phyloP scores from a whole-genome alignment of 1,140 invertebrate genomes.

The Eufriesea mexicana region DNA sequence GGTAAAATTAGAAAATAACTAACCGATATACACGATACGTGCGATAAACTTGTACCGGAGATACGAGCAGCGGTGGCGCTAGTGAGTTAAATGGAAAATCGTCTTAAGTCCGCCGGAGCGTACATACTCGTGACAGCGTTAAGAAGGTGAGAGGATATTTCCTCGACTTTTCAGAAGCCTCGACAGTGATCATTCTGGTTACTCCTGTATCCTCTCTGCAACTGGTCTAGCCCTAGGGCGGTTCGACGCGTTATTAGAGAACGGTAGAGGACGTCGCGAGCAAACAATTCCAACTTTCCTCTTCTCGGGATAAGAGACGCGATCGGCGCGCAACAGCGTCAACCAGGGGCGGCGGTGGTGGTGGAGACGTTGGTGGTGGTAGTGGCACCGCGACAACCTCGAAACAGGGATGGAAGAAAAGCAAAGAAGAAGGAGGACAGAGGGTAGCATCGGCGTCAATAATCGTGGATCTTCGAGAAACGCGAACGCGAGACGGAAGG shows the following conservation, averaged over 20 bases:
- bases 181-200: background rate
- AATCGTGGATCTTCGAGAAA: constrained; percentile 63
- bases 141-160: no score
- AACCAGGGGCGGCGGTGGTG: background rate
- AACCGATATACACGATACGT: no score
- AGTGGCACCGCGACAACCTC: background rate
- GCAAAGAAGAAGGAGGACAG: constrained; percentile 15
- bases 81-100: no score
- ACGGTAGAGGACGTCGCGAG: background rate
- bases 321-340: constrained; percentile 17
- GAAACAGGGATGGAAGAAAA: constrained; percentile 21
- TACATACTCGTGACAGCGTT: no score
- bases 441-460: constrained; percentile 70
- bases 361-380: no score
- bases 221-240: no score
- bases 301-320: background rate
- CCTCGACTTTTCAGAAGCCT: no score
- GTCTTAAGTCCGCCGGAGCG: no score
- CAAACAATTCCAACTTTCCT: constrained; percentile 34
- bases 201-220: background rate
- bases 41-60: no score
- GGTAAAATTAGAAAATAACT: no score
- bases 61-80: no score
- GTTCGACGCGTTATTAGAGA: constrained; percentile 19
- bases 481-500: constrained; percentile 43